Base-by-base conservation (phyloP, 2,888 invertebrate genomes). In the Metopia argyrocephala region DNA sequence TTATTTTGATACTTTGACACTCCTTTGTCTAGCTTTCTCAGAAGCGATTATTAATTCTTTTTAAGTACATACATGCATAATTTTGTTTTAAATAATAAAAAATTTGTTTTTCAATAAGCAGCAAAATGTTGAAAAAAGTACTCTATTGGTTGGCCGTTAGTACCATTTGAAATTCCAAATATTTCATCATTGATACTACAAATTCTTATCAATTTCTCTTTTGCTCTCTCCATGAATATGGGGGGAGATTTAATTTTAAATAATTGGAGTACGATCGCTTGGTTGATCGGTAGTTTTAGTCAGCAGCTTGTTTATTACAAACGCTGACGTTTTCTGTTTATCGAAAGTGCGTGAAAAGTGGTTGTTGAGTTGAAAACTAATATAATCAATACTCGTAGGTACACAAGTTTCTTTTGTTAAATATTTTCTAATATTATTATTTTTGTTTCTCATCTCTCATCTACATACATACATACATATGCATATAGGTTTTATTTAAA, bases 241-340 rank as follows among this genome's bases (percentile, higher is more conserved):
- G 3, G 15, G 38, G 21, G 20, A 25, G 6, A 28, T 56, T 50
- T 50, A 2, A 15, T 38, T 23, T 5, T 15, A 7, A 38, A 56
- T 38, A 12, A 31, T 20, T 28, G 6, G 18, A 59, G 38, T 27
- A 27, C 56, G 54, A 46, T 50, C 56, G 12, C 50, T 1, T 56
- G 25, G 64, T 64, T 27, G 62, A 57, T 70, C 45, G 68, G 23
- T 66, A 57, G 62, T 71, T 68, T 76, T 25, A 68, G 62, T 68
- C 45, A 68, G 76, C 56, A 57, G 45, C 28, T 54, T 54, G 27
- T 54, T 62, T 68, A 21, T 61, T 52, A 54, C 31, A 62, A 78
- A 15, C n/a, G 20, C 21, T 28, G 61, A 27, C 25, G 56, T 61
- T 57, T 76, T 66, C n/a, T 50, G 18, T 57, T 21, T 0, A 46